phyloP scores from a whole-genome alignment of 2,888 invertebrate genomes.

The Chrysotoxum bicinctum region DNA sequence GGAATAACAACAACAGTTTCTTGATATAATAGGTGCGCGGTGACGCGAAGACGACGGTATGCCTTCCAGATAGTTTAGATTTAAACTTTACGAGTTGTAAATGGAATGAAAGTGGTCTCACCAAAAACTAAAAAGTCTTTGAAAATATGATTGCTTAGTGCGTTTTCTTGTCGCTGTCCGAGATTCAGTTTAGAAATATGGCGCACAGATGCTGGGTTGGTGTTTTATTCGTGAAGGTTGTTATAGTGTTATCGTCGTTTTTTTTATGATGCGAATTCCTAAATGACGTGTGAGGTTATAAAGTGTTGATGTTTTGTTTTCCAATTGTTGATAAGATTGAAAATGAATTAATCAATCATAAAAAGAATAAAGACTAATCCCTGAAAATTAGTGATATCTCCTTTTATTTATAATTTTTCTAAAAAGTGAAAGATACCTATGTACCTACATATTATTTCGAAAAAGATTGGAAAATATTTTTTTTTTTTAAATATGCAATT shows the following conservation, averaged over 20 bases:
- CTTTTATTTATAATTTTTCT: too few species aligned
- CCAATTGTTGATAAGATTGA: too few species aligned
- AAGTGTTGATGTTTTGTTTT: constrained; percentile 1
- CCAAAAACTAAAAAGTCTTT: constrained; percentile 51
- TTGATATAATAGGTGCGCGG: not conserved
- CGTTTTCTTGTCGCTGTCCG: constrained; percentile 44
- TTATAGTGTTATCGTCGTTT: not conserved
- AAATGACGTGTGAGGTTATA: constrained; percentile 45
- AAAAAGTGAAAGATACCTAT: too few species aligned
- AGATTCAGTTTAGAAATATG: constrained; percentile 61
- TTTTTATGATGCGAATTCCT: constrained; percentile 37
- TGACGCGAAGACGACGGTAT: not conserved
- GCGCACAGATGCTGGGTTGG: constrained; percentile 49
- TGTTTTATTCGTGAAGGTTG: constrained; percentile 35
- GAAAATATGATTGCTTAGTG: constrained; percentile 44
- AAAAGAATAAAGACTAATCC: too few species aligned
- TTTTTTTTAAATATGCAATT: not conserved
- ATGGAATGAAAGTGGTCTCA: constrained; percentile 55
- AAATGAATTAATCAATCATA: too few species aligned
- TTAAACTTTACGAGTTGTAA: constrained; percentile 23
- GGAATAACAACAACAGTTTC: constrained; percentile 43
- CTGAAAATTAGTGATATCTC: too few species aligned
- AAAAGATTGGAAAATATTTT: not conserved
- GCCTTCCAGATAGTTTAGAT: not conserved
- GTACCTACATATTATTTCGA: too few species aligned